Evolutionary conservation across 2,888 invertebrate genomes (phyloP).

Genomic region (Cosmorhoe ocellata): DNA sequence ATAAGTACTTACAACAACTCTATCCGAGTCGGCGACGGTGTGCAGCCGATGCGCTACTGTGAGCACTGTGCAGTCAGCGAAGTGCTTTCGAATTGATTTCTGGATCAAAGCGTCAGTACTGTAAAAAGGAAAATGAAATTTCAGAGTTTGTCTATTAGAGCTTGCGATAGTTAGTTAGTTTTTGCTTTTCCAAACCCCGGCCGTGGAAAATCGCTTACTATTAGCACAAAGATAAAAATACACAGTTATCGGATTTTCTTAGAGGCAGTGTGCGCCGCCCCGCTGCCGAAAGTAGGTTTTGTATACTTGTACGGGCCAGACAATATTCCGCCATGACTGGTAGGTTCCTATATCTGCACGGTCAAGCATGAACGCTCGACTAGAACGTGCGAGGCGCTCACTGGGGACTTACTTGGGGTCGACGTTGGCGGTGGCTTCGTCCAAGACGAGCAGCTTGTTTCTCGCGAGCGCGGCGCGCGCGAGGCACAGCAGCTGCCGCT

Average conservation of each 20-base stretch:
- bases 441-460: conserved; percentile 90
- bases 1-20: conserved; percentile 86
- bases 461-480: conserved; percentile 92
- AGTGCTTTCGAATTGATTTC: conserved; percentile 90
- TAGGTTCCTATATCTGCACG: too few species aligned
- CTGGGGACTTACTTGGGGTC: conserved; percentile 86
- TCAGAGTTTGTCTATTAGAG: too few species aligned
- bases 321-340: too few species aligned
- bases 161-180: too few species aligned
- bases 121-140: conserved; percentile 35
- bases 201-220: too few species aligned
- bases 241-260: too few species aligned
- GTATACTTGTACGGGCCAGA: too few species aligned
- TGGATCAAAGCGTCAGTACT: conserved; percentile 94
- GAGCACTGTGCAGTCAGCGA: conserved; percentile 91
- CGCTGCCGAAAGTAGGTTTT: too few species aligned
- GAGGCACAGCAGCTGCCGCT: conserved; percentile 93
- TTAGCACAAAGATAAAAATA: too few species aligned
- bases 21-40: conserved; percentile 95
- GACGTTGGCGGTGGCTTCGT: conserved; percentile 96
- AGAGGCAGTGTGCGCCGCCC: too few species aligned
- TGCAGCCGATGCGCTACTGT: conserved; percentile 96
- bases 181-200: too few species aligned
- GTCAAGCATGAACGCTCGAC: too few species aligned
- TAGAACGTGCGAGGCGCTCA: not conserved